Evolutionary conservation across 64 coral and sea anemone species (phyloP).

Genomic region (Exaiptasia diaphana): DNA sequence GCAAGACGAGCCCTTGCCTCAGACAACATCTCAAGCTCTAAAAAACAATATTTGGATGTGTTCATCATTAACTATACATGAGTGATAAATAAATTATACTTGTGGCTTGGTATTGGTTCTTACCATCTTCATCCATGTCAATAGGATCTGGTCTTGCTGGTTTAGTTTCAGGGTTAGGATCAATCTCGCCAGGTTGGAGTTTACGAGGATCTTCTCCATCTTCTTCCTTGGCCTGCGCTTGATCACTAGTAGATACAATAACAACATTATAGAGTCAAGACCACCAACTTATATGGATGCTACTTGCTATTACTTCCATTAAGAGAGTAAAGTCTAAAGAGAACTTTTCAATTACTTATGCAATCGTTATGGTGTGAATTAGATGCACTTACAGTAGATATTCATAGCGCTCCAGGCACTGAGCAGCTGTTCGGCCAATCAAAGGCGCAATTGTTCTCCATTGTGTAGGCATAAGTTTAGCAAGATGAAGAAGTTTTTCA

Average conservation of each 20-base stretch:
- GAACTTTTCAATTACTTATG: neutral
- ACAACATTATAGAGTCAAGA: neutral
- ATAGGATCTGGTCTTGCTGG: conserved; percentile 96
- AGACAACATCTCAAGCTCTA: conserved; percentile 97
- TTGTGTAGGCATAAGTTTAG: conserved; percentile 96
- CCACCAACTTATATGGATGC: too few species aligned
- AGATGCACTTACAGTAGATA: conserved; percentile 82
- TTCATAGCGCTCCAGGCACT: conserved; percentile 91
- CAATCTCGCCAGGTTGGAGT: conserved; percentile 91
- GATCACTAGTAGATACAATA: conserved; percentile 58
- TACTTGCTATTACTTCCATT: neutral
- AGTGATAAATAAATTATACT: neutral
- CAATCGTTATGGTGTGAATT: neutral
- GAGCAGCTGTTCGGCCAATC: conserved; percentile 86
- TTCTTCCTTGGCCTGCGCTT: conserved; percentile 85
- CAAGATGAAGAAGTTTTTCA: conserved; percentile 93
- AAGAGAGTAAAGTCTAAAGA: neutral
- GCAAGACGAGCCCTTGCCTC: conserved; percentile 96
- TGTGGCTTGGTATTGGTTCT: neutral
- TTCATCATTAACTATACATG: neutral
- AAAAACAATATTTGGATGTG: neutral
- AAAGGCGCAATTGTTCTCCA: conserved; percentile 94
- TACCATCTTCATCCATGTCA: conserved; percentile 99
- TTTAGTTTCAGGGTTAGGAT: conserved; percentile 97
- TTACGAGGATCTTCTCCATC: conserved; percentile 90